Percentiles rank a stretch among this genome's conserved stretches.
These are phyloP conservation scores for Eptesicus fuscus DNA, from an alignment of 2,113 vertebrate genomes.

Conservation along the genomic window DNA sequence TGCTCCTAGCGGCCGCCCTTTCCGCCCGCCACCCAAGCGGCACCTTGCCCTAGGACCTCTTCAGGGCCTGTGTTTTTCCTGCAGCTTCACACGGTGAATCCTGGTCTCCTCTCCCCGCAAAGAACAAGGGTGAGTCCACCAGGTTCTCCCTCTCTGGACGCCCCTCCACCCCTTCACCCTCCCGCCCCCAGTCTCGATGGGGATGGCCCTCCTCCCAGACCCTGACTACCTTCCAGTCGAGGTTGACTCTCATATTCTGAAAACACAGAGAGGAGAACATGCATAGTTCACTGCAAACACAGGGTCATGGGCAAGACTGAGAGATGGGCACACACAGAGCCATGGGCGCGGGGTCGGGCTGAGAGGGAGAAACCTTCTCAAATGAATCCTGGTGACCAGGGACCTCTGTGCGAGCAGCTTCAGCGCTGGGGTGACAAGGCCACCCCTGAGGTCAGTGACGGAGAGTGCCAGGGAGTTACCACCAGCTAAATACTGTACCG, in stretches of 20 bases:
- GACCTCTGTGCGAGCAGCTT: neutral
- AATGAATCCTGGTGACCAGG: neutral
- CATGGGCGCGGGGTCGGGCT: rapidly evolving
- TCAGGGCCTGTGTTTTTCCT: neutral
- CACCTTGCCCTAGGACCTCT: neutral
- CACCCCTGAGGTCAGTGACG: neutral
- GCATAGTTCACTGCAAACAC: neutral
- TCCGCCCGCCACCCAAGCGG: neutral
- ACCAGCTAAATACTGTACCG: neutral
- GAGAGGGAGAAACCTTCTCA: neutral
- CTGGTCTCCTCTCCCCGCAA: neutral
- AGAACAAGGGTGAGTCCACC: neutral
- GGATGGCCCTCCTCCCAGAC: neutral
- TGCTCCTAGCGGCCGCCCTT: neutral
- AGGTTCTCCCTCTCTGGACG: neutral
- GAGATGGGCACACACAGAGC: neutral
- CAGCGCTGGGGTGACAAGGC: neutral
- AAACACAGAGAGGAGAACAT: neutral
- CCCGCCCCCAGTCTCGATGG: too few species aligned
- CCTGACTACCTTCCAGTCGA: neutral
- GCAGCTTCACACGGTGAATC: neutral
- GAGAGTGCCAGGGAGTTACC: neutral
- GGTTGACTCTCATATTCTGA: neutral
- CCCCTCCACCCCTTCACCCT: too few species aligned
- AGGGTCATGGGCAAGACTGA: neutral